phyloP scores from a whole-genome alignment of 2,888 invertebrate genomes.

The Cotesia congregata region DNA sequence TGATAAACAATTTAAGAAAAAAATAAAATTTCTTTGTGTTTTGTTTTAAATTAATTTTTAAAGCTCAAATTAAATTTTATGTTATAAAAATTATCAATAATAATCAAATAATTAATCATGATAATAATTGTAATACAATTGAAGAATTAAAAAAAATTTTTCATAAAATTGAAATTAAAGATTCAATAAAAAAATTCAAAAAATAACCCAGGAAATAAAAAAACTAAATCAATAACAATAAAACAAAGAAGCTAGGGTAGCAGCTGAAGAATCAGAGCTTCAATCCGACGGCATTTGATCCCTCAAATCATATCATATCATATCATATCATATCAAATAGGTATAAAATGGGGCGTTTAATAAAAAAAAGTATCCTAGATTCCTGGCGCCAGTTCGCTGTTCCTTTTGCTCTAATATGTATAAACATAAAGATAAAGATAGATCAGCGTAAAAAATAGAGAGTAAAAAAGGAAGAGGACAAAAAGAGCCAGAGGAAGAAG shows the following conservation, averaged over 20 bases:
- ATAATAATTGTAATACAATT: no score
- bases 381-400: slow-evolving; percentile 41
- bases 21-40: no score
- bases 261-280: slow-evolving; percentile 37
- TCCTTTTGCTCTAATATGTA: background rate
- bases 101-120: no score
- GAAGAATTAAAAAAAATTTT: no score
- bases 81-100: no score
- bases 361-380: slow-evolving; percentile 43
- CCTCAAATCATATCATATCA: background rate
- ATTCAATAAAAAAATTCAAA: no score
- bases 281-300: slow-evolving; percentile 29
- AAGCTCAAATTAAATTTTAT: no score
- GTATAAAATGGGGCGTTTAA: slow-evolving; percentile 10
- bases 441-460: slow-evolving; percentile 19
- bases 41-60: no score
- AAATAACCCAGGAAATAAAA: background rate
- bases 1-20: no score
- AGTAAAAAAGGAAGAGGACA: background rate
- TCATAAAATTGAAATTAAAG: no score
- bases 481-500: slow-evolving; percentile 45
- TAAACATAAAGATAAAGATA: slow-evolving; percentile 16
- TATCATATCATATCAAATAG: no score
- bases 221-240: background rate
- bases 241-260: background rate